Conservation (phyloP, 2,797 vertebrate species). For the Phrynocephalus guinanensis region DNA sequence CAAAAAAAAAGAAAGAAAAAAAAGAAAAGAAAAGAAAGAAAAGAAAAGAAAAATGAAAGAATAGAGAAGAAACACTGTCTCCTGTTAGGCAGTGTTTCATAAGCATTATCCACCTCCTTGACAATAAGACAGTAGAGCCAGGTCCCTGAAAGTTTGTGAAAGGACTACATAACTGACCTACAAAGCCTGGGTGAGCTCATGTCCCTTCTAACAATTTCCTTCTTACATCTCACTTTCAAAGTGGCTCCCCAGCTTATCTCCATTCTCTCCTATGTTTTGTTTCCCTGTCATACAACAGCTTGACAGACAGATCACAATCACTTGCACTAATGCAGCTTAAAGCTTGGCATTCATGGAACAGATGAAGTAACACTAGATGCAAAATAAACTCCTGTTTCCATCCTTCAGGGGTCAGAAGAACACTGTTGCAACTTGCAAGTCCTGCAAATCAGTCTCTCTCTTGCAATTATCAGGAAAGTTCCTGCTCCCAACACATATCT, state of each 20-base stretch:
- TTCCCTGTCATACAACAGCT: slow-evolving; percentile 26
- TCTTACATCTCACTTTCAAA: slow-evolving; percentile 57
- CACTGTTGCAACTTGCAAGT: slow-evolving; percentile 77
- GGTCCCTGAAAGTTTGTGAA: slow-evolving; percentile 65
- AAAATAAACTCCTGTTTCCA: slow-evolving; percentile 81
- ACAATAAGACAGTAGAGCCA: slow-evolving; percentile 50
- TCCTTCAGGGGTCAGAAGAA: slow-evolving; percentile 87
- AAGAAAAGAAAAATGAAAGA: slow-evolving; percentile 9
- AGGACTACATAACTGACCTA: slow-evolving; percentile 2
- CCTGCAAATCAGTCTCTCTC: slow-evolving; percentile 63
- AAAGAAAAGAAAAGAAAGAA: slow-evolving; percentile 48
- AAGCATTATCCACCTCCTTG: slow-evolving; percentile 45
- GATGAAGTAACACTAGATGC: slow-evolving; percentile 67
- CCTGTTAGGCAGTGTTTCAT: slow-evolving; percentile 43
- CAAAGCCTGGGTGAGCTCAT: slow-evolving; percentile 14
- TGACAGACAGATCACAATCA: slow-evolving; percentile 55
- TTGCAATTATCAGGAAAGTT: slow-evolving; percentile 68
- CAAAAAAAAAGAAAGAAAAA: slow-evolving; percentile 22
- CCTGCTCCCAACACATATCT: slow-evolving; percentile 28
- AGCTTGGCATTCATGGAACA: slow-evolving; percentile 71
- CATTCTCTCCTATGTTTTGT: not conserved
- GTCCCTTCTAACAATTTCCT: slow-evolving; percentile 32
- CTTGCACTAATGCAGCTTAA: slow-evolving; percentile 68
- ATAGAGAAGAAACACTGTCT: slow-evolving; percentile 50
- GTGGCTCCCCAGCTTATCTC: not conserved